Conservation (phyloP, 2,888 invertebrate species). For the Sphaerophoria rueppellii region DNA sequence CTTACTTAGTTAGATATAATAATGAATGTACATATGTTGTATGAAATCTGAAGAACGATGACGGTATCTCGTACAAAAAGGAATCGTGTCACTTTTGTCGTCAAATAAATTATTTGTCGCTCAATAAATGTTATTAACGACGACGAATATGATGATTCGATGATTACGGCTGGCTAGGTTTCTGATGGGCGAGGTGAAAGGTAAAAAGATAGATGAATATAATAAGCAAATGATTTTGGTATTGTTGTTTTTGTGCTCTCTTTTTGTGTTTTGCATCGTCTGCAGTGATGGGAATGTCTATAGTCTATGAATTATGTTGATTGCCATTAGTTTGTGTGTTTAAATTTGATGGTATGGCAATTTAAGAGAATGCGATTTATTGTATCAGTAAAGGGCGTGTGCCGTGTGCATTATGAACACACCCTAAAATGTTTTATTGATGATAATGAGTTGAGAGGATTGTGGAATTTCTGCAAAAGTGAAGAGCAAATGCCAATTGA, state of each 20-base stretch:
- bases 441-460: neutral
- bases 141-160: slow-evolving; percentile 44
- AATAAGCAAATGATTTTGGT: slow-evolving; percentile 27
- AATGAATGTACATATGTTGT: too few species aligned
- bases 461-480: slow-evolving; percentile 37
- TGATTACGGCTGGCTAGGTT: slow-evolving; percentile 41
- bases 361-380: slow-evolving; percentile 55
- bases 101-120: slow-evolving; percentile 70
- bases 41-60: slow-evolving; percentile 24
- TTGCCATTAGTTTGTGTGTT: neutral
- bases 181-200: slow-evolving; percentile 55
- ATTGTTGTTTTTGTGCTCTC: slow-evolving; percentile 3
- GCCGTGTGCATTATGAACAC: slow-evolving; percentile 9
- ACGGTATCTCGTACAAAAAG: slow-evolving; percentile 62
- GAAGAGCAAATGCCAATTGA: slow-evolving; percentile 52
- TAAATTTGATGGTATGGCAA: slow-evolving; percentile 37
- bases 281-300: slow-evolving; percentile 21
- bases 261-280: slow-evolving; percentile 4
- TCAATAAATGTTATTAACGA: slow-evolving; percentile 65
- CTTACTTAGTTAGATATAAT: neutral
- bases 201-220: slow-evolving; percentile 32
- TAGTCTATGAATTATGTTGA: slow-evolving; percentile 49
- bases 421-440: neutral
- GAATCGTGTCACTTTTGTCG: slow-evolving; percentile 69
- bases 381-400: slow-evolving; percentile 13